Conservation (phyloP, 2,888 invertebrate genomes). For the Drosophila buzzatii region DNA sequence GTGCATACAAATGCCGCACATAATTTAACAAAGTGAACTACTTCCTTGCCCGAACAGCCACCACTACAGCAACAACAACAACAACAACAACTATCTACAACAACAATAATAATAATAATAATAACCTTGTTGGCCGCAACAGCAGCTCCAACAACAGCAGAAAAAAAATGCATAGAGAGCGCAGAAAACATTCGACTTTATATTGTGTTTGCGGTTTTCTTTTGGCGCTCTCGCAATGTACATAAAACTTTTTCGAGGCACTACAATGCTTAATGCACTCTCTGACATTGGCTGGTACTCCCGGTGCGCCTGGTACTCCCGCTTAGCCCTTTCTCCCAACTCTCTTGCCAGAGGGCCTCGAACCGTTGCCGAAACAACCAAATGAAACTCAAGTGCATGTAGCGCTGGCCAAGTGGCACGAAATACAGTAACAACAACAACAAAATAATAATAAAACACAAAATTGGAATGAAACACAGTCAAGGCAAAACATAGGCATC, state of each 20-base stretch:
- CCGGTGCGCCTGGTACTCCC: constrained; percentile 7
- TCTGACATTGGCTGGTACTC: constrained; percentile 62
- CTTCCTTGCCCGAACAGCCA: constrained; percentile 49
- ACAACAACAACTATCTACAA: constrained; percentile 16
- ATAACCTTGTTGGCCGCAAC: constrained; percentile 50
- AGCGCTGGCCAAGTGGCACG: constrained; percentile 67
- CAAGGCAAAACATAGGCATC: constrained; percentile 33
- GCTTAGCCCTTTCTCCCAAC: background rate
- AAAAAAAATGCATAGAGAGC: constrained; percentile 1
- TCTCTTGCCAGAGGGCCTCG: constrained; percentile 11
- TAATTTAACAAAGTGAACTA: constrained; percentile 72
- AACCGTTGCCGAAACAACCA: constrained; percentile 65
- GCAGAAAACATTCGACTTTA: constrained; percentile 67
- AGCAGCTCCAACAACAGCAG: constrained; percentile 4
- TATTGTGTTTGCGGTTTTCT: constrained; percentile 73
- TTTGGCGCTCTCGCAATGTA: constrained; percentile 66
- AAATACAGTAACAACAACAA: constrained; percentile 14
- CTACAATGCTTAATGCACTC: constrained; percentile 77
- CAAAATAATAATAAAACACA: constrained; percentile 19
- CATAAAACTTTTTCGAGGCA: constrained; percentile 70
- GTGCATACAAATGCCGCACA: constrained; percentile 64
- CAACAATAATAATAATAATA: constrained; percentile 48
- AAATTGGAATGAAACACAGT: constrained; percentile 22
- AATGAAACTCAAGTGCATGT: constrained; percentile 80
- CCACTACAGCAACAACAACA: constrained; percentile 11